Evolutionary conservation across 2,113 vertebrate species (phyloP).

Genomic region (Triplophysa dalaica): DNA sequence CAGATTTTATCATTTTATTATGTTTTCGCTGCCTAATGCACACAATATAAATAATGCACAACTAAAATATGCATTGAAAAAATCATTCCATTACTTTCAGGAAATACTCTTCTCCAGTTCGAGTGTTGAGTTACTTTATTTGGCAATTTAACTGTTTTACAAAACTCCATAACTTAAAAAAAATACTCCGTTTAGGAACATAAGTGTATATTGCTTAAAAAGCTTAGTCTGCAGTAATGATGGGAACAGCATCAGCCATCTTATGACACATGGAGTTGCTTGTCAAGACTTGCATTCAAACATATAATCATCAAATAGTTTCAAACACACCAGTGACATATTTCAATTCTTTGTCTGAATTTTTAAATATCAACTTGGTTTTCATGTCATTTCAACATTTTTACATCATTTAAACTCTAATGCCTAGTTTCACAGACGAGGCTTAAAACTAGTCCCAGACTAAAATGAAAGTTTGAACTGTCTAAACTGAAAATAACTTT

Average conservation of each 20-base stretch:
- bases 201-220: conserved; percentile 13
- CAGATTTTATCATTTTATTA: too few species aligned
- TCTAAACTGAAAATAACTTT: too few species aligned
- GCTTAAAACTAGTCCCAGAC: too few species aligned
- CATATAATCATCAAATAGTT: not conserved
- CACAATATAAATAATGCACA: not conserved
- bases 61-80: not conserved
- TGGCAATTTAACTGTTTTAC: not conserved
- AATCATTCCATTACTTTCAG: not conserved
- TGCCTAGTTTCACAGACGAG: too few species aligned
- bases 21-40: not conserved
- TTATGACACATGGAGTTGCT: too few species aligned
- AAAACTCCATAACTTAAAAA: not conserved
- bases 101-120: not conserved
- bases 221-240: too few species aligned
- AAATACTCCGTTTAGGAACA: not conserved
- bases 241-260: too few species aligned
- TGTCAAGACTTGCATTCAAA: not conserved
- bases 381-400: too few species aligned
- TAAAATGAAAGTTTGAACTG: too few species aligned
- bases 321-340: not conserved
- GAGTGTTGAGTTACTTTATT: conserved; percentile 19
- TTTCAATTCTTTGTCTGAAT: not conserved
- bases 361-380: too few species aligned
- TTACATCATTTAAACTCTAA: too few species aligned